A percentile compares a stretch with the other conserved stretches of the same genome.
These are phyloP conservation scores for Aplysina aerophoba DNA, from an alignment of 37 sponge, comb jelly and placozoan species.

Conservation along the genomic window DNA sequence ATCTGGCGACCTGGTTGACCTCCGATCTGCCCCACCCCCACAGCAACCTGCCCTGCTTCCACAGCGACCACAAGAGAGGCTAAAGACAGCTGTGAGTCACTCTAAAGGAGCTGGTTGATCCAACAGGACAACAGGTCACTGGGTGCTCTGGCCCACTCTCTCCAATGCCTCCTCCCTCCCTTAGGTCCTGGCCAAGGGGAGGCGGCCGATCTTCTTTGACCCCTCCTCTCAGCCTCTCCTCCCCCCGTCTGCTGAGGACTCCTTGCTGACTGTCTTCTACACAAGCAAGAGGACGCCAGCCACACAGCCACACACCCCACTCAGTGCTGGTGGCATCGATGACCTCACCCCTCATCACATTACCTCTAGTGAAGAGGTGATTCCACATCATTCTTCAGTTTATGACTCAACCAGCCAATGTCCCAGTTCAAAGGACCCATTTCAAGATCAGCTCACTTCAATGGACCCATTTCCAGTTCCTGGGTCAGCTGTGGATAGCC, in stretches of 20 bases:
- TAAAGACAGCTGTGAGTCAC: slow-evolving; percentile 40
- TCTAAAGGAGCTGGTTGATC: background rate
- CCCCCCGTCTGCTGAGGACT: slow-evolving; percentile 8
- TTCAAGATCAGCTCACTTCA: too few species aligned
- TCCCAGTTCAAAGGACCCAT: too few species aligned
- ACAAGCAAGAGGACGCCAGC: background rate
- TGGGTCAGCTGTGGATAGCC: too few species aligned
- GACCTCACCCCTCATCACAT: too few species aligned
- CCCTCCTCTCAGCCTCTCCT: slow-evolving; percentile 27
- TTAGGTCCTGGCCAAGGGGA: slow-evolving; percentile 40
- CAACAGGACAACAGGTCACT: slow-evolving; percentile 12
- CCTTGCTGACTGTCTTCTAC: background rate
- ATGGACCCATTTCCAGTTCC: too few species aligned
- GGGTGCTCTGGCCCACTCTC: background rate
- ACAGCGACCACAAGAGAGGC: background rate
- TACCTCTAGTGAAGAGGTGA: too few species aligned
- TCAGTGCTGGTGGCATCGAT: too few species aligned
- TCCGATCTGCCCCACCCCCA: background rate
- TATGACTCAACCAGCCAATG: too few species aligned
- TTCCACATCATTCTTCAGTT: too few species aligned
- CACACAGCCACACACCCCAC: background rate
- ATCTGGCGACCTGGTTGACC: background rate
- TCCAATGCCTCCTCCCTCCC: background rate
- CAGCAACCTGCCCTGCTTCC: background rate
- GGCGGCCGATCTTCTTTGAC: background rate